Evolutionary conservation across 2,888 invertebrate genomes (phyloP), one percentile per base, ranked within the genome.

Genomic region (Acronicta psi): DNA sequence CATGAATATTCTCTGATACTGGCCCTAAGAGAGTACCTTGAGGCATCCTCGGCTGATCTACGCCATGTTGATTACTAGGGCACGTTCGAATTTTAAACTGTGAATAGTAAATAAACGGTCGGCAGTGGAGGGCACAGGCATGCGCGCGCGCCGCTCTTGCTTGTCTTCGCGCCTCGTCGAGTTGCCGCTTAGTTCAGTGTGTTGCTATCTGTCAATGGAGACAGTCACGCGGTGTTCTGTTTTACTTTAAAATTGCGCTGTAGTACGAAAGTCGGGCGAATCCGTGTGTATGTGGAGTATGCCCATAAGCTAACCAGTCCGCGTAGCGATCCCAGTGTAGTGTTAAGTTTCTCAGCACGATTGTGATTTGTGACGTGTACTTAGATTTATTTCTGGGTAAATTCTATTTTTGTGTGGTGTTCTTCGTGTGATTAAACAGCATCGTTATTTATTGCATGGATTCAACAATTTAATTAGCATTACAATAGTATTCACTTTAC

Each of bases 31-130:
- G 59, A 72, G 74, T 72, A 62, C 75, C 79, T 69, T 82, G 80
- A 80, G 82, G 79, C 73, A 79, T 75, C 69, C 62, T 70, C 62
- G 70, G 73, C 72, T 80, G 79, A 87, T 87, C 82, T 83, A 82
- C 80, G 82, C 83, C 82, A 84, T 87, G 88, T 86, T 89, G 87
- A 87, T 90, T 91, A 91, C 85, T 90, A 83, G 87, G 91, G 86
- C 89, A 89, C 88, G 88, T 88, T 91, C 79, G 86, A 89, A 86
- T 91, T 91, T 85, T 85, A 78, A 92, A 91, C 86, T 87, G 87
- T 88, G 90, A 90, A 90, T 91, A 89, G 91, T 92, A 92, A 92
- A 91, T 93, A 93, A 91, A 92, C 91, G 88, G 86, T 84, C 80
- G 79, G 85, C 80, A 81, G 85, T 84, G 84, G 86, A 84, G 83